Percentiles rank a stretch among this genome's conserved stretches.
Evolutionary conservation across 1,140 invertebrate species (phyloP).

Genomic region (Callitettix versicolor): DNA sequence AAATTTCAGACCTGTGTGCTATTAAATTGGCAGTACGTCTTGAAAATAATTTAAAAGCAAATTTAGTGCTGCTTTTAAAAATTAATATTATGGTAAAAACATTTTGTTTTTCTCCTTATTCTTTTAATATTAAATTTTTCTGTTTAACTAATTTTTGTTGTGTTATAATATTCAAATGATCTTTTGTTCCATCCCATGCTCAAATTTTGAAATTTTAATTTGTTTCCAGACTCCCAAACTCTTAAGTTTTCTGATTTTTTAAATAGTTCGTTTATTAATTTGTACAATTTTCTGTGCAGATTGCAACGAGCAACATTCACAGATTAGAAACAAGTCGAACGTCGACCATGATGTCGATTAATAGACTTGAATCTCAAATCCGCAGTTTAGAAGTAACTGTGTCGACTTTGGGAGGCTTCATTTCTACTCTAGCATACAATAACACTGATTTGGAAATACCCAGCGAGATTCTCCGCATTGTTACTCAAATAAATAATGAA

Average conservation of each 20-base stretch:
- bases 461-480: constrained; percentile 50
- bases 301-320: constrained; percentile 48
- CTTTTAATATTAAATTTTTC: too few relatives aligned
- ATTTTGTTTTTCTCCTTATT: too few relatives aligned
- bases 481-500: constrained; percentile 41
- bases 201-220: too few relatives aligned
- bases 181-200: too few relatives aligned
- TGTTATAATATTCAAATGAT: too few relatives aligned
- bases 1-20: too few relatives aligned
- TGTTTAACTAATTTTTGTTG: too few relatives aligned
- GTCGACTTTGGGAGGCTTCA: constrained; percentile 45
- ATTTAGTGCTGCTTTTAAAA: too few relatives aligned
- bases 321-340: constrained; percentile 46
- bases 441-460: constrained; percentile 49
- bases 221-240: too few relatives aligned
- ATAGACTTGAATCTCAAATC: constrained; percentile 49
- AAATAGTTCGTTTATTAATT: constrained; percentile 17
- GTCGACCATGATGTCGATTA: constrained; percentile 43
- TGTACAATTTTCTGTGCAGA: constrained; percentile 34
- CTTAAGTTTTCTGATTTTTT: neutral
- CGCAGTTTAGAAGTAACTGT: constrained; percentile 52
- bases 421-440: constrained; percentile 45
- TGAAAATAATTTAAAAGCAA: too few relatives aligned
- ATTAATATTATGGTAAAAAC: too few relatives aligned
- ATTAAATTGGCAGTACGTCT: too few relatives aligned